Base-by-base conservation (phyloP, 2,888 invertebrate genomes). In the Machimus atricapillus region DNA sequence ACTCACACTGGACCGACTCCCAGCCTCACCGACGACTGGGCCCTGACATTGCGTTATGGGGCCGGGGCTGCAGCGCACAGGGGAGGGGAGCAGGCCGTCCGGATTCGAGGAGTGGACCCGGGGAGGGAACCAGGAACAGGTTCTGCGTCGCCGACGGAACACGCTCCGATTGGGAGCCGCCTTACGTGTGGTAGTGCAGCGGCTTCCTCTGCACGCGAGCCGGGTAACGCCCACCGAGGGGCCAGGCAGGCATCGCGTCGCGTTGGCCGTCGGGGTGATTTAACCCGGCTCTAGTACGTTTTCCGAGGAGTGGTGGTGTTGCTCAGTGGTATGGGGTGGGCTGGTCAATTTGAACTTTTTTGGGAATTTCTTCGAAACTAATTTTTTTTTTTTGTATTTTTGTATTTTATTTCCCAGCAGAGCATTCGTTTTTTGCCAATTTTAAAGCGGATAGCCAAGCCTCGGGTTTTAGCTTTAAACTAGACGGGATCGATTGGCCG, bases 401-500 rank as follows among this genome's bases (percentile, higher is more conserved):
- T 46, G 3, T 46, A 16, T 46, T 46, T 46, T 16, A 46, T 46
- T 46, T 37, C 12, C 40, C 76, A 16, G 37, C 16, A 14, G n/a
- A 4, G 23, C 56, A 52, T 19, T 82, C 56, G 16, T 81, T 81
- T 81, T 81, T 78, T 66, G 40, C 76, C 27, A 27, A 23, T 34
- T 82, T 82, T 82, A 82, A 82, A 82, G 82, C 66, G 37, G 34
- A 12, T 16, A 58, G 23, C 31, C n/a, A 19, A 7, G 82, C 56
- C 5, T 6, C 66, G 66, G 19, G 4, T 12, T 19, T n/a, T 27
- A n/a, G 58, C 82, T 82, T 82, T 82, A 82, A 82, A 82, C 82
- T 82, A 82, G 82, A 82, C 56, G 58, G 58, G 27, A 82, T 82
- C 82, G 82, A 82, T 82, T 82, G 82, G 37, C 27, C 82, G 27